Evolutionary conservation across 2,888 invertebrate genomes (phyloP), one percentile per base, ranked within the genome.

Genomic region (Pseudoips prasinana): DNA sequence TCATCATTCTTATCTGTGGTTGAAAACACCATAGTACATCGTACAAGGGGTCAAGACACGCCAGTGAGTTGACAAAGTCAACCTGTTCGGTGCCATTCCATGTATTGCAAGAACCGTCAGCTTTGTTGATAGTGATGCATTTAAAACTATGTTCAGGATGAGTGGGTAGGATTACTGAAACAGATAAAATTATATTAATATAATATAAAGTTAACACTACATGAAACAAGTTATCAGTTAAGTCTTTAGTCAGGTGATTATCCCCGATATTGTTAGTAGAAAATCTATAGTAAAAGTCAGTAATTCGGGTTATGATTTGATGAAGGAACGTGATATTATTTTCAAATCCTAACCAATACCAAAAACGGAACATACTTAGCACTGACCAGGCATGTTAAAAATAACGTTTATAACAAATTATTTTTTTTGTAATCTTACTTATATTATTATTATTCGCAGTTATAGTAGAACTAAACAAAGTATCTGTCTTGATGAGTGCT

Each of bases 11-110:
- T 73, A 77, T 92, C 14, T 90, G 84, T 0, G 94, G 92, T 70
- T 94, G 92, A 58, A 94, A 98, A 56, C 96, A 95, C 98, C 98
- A 99, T 1, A 99, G 87, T 0, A 98, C 94, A 78, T 98, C 96
- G 78, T 97, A 98, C 31, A 95, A 90, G 0, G 98, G 96, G 85
- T 99, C 99, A 58, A 98, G 89, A 61, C 94, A 95, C 0, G 95
- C 93, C 27, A 94, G 92, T 49, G 93, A 93, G 57, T 94, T 93
- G 8, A 92, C 92, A 51, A 98, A 95, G 71, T 96, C 94, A 0
- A 95, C 94, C 78, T 98, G 98, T 58, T 96, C 95, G 8, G 90
- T 83, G 5, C 94, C 94, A 44, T 92, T 92, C 86, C 96, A 98
- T 7, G 96, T 93, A 39, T 92, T 92, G 73, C 98, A 98, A 45